Base-by-base conservation (phyloP, 64 coral and sea anemone species). In the Montipora foliosa region DNA sequence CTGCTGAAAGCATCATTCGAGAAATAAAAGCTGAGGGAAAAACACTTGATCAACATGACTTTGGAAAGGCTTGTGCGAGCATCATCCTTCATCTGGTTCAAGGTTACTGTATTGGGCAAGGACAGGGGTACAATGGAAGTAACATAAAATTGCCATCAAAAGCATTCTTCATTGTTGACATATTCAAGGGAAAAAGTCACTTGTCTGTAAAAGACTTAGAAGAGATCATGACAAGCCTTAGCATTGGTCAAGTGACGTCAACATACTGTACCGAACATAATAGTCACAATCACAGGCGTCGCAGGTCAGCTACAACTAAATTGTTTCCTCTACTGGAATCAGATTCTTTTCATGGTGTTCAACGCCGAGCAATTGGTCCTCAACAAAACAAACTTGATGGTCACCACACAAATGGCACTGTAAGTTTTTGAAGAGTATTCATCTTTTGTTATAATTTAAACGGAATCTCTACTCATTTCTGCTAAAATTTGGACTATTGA, bases 91-190 rank as follows among this genome's bases (percentile, higher is more conserved):
- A 93, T 67, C 71, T 97, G 6, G 59, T 83, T 17, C 89, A 92
- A 79, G 95, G 95, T 17, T 97, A 94, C 47, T 97, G 95, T 10
- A 97, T 97, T 83, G 37, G 71, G 4, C 88, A 91, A 25, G 77
- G 69, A 44, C 89, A 92, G 59, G 75, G 89, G 10, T 24, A 95
- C 74, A 84, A 87, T 87, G 83, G 70, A 61, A 78, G 29, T 3
- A 13, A 82, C 21, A 17, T 53, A 0, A 15, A 62, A 2, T 66
- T 97, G 4, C 95, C 95, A 71, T 74, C 67, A 47, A 74, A 77
- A 79, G 85, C 81, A 47, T 97, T 97, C 76, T 97, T 97, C 61
- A 89, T 97, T 6, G 67, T 91, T 47, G 89, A 97, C 13, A 75
- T 97, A 3, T 97, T 91, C 62, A 90, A 94, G 45, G 61, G 80